Evolutionary conservation across 2,113 vertebrate genomes (phyloP).

Genomic region (Malurus elegans): DNA sequence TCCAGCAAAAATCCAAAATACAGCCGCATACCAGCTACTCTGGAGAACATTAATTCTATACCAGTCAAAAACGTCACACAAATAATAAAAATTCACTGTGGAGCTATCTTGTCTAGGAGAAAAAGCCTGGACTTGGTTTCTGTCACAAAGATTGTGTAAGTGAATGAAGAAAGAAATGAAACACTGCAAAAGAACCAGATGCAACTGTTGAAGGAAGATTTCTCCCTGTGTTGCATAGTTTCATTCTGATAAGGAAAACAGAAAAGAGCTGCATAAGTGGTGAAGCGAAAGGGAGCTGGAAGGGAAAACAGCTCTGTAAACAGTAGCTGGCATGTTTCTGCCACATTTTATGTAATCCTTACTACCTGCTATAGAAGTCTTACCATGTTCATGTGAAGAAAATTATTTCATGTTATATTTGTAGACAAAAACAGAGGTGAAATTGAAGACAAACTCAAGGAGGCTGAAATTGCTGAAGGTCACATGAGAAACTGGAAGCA

Average conservation of each 20-base stretch:
- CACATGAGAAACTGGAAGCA: neutral
- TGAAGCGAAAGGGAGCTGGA: neutral
- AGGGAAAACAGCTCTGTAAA: neutral
- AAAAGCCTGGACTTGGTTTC: slow-evolving; percentile 33
- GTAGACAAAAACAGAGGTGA: neutral
- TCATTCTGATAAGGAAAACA: slow-evolving; percentile 23
- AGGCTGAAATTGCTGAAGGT: neutral
- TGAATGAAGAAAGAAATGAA: slow-evolving; percentile 36
- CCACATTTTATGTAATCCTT: neutral
- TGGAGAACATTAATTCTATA: neutral
- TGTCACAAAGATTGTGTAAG: neutral
- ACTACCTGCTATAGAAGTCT: neutral
- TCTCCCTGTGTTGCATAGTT: neutral
- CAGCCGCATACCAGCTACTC: neutral
- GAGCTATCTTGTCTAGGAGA: neutral
- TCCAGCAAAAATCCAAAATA: neutral
- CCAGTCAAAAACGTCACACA: neutral
- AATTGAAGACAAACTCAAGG: neutral
- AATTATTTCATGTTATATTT: neutral
- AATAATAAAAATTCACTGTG: slow-evolving; percentile 23
- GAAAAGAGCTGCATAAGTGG: neutral
- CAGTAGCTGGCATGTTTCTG: neutral
- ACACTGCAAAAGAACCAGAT: neutral
- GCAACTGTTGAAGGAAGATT: neutral
- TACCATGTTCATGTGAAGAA: neutral